Percentiles rank a stretch among this genome's conserved stretches.
Evolutionary conservation across 2,113 vertebrate genomes (phyloP).

Genomic region (Ciconia maguari): DNA sequence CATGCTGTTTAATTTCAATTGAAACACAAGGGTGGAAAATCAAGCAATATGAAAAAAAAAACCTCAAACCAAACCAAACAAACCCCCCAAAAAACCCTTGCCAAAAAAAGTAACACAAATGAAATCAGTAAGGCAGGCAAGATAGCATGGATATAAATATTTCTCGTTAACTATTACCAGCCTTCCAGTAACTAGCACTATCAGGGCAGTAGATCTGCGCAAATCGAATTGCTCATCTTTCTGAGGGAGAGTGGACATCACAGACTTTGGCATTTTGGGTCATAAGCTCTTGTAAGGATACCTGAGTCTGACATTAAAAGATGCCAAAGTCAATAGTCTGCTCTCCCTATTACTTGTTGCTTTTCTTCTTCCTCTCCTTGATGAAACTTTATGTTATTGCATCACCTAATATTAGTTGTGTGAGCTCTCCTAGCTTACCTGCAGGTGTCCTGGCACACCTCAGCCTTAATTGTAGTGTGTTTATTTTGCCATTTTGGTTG

Average conservation of each 20-base stretch:
- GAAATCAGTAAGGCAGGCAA: background rate
- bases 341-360: background rate
- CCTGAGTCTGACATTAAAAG: background rate
- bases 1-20: accelerated
- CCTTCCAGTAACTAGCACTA: background rate
- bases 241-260: accelerated
- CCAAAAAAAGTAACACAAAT: no score
- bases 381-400: background rate
- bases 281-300: background rate
- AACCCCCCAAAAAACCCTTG: accelerated
- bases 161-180: background rate
- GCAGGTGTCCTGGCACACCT: background rate
- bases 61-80: no score
- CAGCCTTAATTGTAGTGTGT: background rate
- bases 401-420: background rate
- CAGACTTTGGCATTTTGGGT: background rate
- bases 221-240: background rate
- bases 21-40: background rate
- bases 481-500: background rate
- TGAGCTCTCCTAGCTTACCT: background rate
- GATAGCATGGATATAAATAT: background rate
- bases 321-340: no score
- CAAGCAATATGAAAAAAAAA: background rate
- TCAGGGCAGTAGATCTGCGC: background rate
- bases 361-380: background rate